Conservation (phyloP, 2,797 vertebrate genomes). For the Sardinella longiceps region DNA sequence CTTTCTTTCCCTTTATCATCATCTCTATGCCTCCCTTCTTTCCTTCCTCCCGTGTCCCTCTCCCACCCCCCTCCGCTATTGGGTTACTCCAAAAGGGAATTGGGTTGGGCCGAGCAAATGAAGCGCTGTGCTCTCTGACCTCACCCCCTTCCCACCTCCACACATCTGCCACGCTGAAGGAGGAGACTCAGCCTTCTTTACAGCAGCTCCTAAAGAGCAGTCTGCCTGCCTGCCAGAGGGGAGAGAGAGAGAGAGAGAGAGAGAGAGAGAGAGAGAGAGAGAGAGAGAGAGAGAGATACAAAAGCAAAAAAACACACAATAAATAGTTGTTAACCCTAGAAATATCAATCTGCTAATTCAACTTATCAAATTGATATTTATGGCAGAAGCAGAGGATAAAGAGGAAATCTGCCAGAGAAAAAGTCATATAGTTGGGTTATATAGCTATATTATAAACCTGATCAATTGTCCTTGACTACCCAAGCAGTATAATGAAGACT, state of each 20-base stretch:
- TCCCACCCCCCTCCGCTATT: conserved; percentile 26
- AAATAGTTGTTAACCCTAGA: not conserved
- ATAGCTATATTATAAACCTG: too few relatives aligned
- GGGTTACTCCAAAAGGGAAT: conserved; percentile 37
- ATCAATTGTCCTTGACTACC: too few relatives aligned
- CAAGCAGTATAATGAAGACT: too few relatives aligned
- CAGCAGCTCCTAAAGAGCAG: conserved; percentile 25
- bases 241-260: not conserved
- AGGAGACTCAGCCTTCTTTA: conserved; percentile 25
- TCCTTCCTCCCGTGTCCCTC: not conserved
- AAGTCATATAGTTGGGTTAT: too few relatives aligned
- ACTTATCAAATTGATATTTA: not conserved
- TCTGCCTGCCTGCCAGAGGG: conserved; percentile 26
- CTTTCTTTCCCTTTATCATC: not conserved
- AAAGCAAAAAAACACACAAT: not conserved
- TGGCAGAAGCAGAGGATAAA: not conserved
- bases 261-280: not conserved
- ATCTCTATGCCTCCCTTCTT: not conserved
- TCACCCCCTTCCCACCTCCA: conserved; percentile 24
- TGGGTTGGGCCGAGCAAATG: conserved; percentile 33
- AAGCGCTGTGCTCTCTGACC: conserved; percentile 46
- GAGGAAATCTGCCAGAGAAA: not conserved
- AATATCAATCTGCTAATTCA: not conserved
- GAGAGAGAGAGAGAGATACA: not conserved
- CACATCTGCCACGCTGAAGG: conserved; percentile 40